These are phyloP conservation scores for Hydropsyche tenuis DNA, from an alignment of 1,140 invertebrate genomes.

Conservation along the genomic window DNA sequence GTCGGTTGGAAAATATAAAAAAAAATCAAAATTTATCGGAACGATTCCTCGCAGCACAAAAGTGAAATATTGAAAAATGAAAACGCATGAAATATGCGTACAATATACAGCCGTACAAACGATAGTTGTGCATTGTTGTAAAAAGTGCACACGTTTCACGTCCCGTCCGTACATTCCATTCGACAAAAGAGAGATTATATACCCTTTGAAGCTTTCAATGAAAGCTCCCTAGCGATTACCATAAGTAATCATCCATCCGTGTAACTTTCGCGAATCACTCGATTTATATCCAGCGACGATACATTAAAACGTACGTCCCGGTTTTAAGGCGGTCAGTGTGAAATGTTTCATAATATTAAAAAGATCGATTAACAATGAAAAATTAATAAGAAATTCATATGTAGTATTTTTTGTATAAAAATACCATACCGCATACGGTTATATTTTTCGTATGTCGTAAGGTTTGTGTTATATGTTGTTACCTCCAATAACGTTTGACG, in stretches of 20 bases:
- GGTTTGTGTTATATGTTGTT: not conserved
- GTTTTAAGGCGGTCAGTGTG: not conserved
- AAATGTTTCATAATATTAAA: not conserved
- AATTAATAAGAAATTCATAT: too few species aligned
- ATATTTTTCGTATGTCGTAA: too few species aligned
- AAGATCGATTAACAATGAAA: not conserved
- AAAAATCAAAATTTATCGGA: too few species aligned
- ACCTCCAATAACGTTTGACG: slow-evolving; percentile 32
- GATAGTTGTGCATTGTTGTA: not conserved
- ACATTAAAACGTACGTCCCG: not conserved
- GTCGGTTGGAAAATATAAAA: too few species aligned
- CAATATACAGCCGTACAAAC: not conserved
- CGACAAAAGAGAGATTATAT: slow-evolving; percentile 20
- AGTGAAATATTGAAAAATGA: too few species aligned
- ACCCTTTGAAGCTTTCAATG: slow-evolving; percentile 22
- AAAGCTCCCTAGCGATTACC: not conserved
- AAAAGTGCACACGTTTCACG: not conserved
- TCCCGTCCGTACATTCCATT: slow-evolving; percentile 1
- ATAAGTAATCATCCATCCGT: slow-evolving; percentile 15
- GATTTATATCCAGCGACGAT: not conserved
- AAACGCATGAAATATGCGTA: not conserved
- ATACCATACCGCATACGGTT: not conserved
- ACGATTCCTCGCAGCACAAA: too few species aligned
- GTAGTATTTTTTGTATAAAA: too few species aligned
- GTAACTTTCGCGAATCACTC: slow-evolving; percentile 17